Percentiles rank a stretch among this genome's conserved stretches.
Conservation (phyloP, 2,797 vertebrate species). For the Phyllotis vaccarum region DNA sequence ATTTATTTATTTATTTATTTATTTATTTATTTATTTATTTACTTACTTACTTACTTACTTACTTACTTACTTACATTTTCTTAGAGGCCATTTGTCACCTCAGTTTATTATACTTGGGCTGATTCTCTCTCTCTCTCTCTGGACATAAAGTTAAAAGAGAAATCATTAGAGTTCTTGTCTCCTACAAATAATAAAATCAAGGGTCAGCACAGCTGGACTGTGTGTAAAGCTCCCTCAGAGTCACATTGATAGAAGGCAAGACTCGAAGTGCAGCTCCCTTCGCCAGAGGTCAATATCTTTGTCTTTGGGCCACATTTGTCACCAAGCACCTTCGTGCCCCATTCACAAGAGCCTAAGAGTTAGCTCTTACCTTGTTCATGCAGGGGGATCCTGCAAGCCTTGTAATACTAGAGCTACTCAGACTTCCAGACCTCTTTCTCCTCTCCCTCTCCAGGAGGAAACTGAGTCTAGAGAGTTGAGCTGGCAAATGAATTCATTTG, state of each 20-base stretch:
- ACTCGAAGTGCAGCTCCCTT: background rate
- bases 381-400: background rate
- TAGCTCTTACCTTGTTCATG: background rate
- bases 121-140: slow-evolving; percentile 7
- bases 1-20: background rate
- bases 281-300: background rate
- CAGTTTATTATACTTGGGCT: background rate
- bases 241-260: background rate
- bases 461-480: slow-evolving; percentile 34
- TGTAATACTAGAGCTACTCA: background rate
- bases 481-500: slow-evolving; percentile 15
- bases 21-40: background rate
- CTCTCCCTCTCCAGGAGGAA: background rate
- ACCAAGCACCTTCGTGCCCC: background rate
- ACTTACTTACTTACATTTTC: too few relatives aligned
- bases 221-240: background rate
- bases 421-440: background rate
- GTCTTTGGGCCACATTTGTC: background rate
- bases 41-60: too few relatives aligned
- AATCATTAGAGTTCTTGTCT: background rate
- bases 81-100: slow-evolving; percentile 53
- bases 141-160: background rate
- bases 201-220: background rate
- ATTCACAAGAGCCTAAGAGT: background rate
- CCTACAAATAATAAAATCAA: slow-evolving; percentile 46